A percentile compares a stretch with the other conserved stretches of the same genome.
phyloP scores from a whole-genome alignment of 1,140 invertebrate species.

The Uloborus diversus region DNA sequence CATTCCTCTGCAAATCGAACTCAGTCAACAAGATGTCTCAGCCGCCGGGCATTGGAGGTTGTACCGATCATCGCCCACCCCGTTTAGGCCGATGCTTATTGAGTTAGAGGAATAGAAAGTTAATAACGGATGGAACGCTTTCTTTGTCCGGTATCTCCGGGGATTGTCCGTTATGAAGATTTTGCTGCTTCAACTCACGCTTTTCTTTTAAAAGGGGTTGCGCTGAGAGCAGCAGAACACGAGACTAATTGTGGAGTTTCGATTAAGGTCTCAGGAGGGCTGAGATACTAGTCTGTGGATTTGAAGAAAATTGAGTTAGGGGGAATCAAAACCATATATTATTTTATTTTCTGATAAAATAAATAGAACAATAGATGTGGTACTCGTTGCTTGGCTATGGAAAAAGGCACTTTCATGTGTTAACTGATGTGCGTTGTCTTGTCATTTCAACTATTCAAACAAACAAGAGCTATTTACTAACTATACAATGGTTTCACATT shows the following conservation, averaged over 20 bases:
- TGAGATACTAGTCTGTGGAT: no score
- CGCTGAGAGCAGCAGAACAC: background rate
- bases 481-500: no score
- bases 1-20: constrained; percentile 20
- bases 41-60: constrained; percentile 6
- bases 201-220: constrained; percentile 10
- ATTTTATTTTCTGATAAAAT: no score
- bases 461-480: no score
- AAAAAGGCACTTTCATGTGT: no score
- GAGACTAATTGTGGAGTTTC: background rate
- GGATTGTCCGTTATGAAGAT: background rate
- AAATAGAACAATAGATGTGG: no score
- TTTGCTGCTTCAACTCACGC: background rate
- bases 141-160: background rate
- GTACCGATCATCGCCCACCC: background rate
- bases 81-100: constrained; percentile 35
- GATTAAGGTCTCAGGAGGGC: background rate
- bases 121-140: constrained; percentile 44
- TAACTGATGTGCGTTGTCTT: no score
- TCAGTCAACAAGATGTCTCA: constrained; percentile 33
- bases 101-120: constrained; percentile 49
- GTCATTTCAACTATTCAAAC: no score
- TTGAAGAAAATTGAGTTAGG: no score
- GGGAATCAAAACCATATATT: no score
- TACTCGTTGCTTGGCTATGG: no score